Evolutionary conservation across 2,797 vertebrate genomes (phyloP).

Genomic region (Myotis myotis): DNA sequence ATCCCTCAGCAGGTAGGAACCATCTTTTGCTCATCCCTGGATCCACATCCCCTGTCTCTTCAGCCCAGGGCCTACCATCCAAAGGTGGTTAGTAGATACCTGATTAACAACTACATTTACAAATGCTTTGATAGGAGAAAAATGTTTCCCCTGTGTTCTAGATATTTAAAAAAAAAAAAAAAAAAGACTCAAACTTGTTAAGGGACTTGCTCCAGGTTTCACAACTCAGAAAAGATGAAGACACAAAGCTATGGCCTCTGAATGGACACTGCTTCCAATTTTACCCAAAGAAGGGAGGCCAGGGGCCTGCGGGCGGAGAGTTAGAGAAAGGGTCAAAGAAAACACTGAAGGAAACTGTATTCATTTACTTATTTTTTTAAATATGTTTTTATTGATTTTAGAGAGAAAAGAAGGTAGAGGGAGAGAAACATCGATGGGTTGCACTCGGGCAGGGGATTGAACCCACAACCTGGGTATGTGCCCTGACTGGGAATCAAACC

Average conservation of each 20-base stretch:
- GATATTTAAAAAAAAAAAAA: too few species aligned
- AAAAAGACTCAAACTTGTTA: neutral
- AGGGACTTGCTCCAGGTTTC: neutral
- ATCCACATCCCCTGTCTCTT: neutral
- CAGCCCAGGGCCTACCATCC: neutral
- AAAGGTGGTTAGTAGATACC: neutral
- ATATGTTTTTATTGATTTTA: too few species aligned
- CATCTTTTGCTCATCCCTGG: neutral
- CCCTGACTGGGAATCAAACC: too few species aligned
- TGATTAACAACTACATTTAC: neutral
- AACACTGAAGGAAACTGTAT: neutral
- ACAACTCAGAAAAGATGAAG: neutral
- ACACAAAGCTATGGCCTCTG: neutral
- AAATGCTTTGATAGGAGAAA: neutral
- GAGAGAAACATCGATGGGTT: too few species aligned
- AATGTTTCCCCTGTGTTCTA: neutral
- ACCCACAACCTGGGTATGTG: too few species aligned
- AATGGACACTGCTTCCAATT: neutral
- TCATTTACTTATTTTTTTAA: too few species aligned
- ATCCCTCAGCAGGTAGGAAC: neutral
- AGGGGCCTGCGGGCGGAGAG: fast-evolving
- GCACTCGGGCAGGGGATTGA: too few species aligned
- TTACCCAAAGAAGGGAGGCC: neutral
- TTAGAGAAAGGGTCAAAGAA: neutral
- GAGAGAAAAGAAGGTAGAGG: too few species aligned